These are phyloP conservation scores for Antheraea mylitta DNA, from an alignment of 1,140 invertebrate species.

Conservation along the genomic window DNA sequence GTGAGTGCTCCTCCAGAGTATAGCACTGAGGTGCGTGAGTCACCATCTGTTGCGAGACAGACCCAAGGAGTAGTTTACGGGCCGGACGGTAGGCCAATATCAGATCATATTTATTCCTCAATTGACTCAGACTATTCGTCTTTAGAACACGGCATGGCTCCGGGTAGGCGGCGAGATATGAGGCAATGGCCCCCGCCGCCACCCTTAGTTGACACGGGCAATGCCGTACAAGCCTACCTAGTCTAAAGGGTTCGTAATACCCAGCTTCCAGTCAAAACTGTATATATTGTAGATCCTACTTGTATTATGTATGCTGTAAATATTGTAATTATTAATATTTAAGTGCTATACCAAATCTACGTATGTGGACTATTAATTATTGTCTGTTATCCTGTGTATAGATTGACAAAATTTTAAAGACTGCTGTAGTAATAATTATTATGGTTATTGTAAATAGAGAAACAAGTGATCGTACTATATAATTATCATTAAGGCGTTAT, in stretches of 20 bases:
- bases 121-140: slow-evolving; percentile 90
- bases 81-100: slow-evolving; percentile 83
- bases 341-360: slow-evolving; percentile 77
- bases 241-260: slow-evolving; percentile 57
- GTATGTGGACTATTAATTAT: slow-evolving; percentile 72
- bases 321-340: slow-evolving; percentile 73
- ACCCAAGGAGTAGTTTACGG: slow-evolving; percentile 69
- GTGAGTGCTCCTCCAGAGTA: slow-evolving; percentile 75
- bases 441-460: slow-evolving; percentile 74
- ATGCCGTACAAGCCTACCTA: slow-evolving; percentile 74
- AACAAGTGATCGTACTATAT: slow-evolving; percentile 75
- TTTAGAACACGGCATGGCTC: slow-evolving; percentile 73
- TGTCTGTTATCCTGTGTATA: slow-evolving; percentile 77
- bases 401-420: slow-evolving; percentile 76
- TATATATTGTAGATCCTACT: slow-evolving; percentile 54
- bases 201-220: slow-evolving; percentile 64
- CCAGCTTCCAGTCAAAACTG: slow-evolving; percentile 72
- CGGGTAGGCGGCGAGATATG: slow-evolving; percentile 63
- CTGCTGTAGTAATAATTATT: slow-evolving; percentile 68
- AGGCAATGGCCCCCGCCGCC: slow-evolving; percentile 71
- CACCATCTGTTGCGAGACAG: slow-evolving; percentile 72
- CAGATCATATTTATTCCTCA: slow-evolving; percentile 92
- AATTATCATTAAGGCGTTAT: slow-evolving; percentile 71
- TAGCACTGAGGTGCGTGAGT: slow-evolving; percentile 67
- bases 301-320: slow-evolving; percentile 50